Percentiles rank a stretch among this genome's conserved stretches.
Conservation (phyloP, 1,140 invertebrate genomes). For the Dinothrombium tinctorium region DNA sequence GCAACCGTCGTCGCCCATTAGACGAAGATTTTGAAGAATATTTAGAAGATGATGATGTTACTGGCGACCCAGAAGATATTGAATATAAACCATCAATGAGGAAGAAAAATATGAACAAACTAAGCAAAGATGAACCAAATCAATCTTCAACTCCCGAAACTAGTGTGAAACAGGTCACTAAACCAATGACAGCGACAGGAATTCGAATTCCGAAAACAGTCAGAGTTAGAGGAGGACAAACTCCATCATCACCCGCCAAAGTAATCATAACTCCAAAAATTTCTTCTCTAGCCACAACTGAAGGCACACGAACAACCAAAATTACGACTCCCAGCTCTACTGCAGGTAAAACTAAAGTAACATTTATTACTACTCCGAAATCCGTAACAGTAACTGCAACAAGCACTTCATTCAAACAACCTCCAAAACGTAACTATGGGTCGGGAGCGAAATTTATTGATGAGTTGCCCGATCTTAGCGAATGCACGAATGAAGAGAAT, state of each 20-base stretch:
- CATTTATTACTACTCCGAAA: constrained; percentile 5
- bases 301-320: neutral
- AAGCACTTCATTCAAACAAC: constrained; percentile 1
- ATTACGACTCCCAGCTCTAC: neutral
- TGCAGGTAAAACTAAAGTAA: constrained; percentile 4
- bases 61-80: neutral
- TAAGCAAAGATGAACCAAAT: neutral
- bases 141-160: neutral
- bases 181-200: neutral
- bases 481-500: constrained; percentile 13
- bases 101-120: neutral
- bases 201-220: neutral
- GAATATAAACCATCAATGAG: neutral
- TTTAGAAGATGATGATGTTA: constrained; percentile 4
- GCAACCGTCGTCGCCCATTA: neutral
- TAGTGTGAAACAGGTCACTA: neutral
- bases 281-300: neutral
- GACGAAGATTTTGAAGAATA: constrained; percentile 4
- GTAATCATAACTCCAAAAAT: neutral
- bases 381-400: constrained; percentile 1
- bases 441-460: constrained; percentile 9
- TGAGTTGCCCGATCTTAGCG: constrained; percentile 9
- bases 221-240: neutral
- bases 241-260: too few species aligned
- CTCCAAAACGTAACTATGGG: neutral